Conservation (phyloP, 2,888 invertebrate genomes). For the Tolmerus cingulatus region DNA sequence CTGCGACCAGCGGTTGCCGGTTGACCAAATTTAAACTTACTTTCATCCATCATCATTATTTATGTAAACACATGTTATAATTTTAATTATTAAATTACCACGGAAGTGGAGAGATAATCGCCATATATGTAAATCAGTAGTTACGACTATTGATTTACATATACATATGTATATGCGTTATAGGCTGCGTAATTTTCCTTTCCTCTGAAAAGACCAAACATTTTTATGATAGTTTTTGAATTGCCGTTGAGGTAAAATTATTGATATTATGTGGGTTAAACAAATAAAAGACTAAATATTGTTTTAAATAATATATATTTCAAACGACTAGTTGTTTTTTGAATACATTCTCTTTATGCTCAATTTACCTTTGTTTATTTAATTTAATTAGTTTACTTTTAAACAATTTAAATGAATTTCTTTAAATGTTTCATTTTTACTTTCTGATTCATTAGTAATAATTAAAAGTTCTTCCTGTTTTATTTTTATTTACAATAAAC, state of each 20-base stretch:
- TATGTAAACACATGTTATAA: too few relatives aligned
- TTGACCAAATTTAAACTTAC: too few relatives aligned
- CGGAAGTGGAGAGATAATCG: too few relatives aligned
- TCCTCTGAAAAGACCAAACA: too few relatives aligned
- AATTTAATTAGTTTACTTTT: conserved; percentile 29
- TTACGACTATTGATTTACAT: too few relatives aligned
- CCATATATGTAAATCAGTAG: too few relatives aligned
- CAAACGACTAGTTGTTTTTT: conserved; percentile 39
- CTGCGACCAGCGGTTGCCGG: too few relatives aligned
- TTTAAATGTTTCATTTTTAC: conserved; percentile 25
- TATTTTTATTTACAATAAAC: conserved; percentile 30
- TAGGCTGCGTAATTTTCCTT: too few relatives aligned
- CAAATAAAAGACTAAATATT: not conserved
- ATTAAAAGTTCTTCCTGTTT: not conserved
- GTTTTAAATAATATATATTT: conserved; percentile 38
- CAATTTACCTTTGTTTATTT: conserved; percentile 30
- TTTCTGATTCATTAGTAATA: conserved; percentile 19
- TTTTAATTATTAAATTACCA: too few relatives aligned
- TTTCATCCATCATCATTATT: too few relatives aligned
- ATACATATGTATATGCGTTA: too few relatives aligned
- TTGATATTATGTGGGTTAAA: not conserved
- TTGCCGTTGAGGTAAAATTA: not conserved
- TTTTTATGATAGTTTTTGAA: too few relatives aligned
- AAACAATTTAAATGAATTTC: conserved; percentile 38
- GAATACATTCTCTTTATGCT: conserved; percentile 38